A percentile compares a stretch with the other conserved stretches of the same genome.
Conservation (phyloP, 2,113 vertebrate genomes). For the Oryzias woworae region DNA sequence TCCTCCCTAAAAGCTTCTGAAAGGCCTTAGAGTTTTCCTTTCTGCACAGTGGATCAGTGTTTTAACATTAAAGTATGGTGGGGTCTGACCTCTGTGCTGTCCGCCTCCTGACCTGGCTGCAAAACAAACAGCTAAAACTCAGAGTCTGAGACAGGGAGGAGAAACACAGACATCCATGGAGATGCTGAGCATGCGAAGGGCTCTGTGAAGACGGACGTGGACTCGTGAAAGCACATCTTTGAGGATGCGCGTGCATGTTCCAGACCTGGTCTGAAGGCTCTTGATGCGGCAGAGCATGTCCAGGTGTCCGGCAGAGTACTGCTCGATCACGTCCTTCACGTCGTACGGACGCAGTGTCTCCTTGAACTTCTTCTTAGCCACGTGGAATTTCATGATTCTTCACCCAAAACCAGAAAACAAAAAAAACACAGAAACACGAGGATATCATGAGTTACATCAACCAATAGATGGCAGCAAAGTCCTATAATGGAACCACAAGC, state of each 20-base stretch:
- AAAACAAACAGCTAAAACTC: slow-evolving; percentile 80
- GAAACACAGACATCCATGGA: slow-evolving; percentile 28
- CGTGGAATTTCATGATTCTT: slow-evolving; percentile 99
- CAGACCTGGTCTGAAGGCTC: slow-evolving; percentile 95
- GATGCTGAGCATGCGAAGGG: too few relatives aligned
- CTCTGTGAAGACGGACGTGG: too few relatives aligned
- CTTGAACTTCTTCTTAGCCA: slow-evolving; percentile 98
- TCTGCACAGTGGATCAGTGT: too few relatives aligned
- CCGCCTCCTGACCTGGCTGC: slow-evolving; percentile 74
- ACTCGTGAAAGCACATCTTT: neutral
- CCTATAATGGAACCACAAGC: slow-evolving; percentile 11
- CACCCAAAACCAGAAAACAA: slow-evolving; percentile 4
- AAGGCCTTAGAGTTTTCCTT: too few relatives aligned
- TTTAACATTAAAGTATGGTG: neutral
- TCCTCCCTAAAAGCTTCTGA: too few relatives aligned
- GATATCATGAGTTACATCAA: slow-evolving; percentile 4
- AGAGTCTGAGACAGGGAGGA: slow-evolving; percentile 74
- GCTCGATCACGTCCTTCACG: slow-evolving; percentile 98
- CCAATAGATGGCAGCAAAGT: slow-evolving; percentile 62
- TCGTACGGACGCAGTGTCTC: slow-evolving; percentile 96
- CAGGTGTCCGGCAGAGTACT: slow-evolving; percentile 97
- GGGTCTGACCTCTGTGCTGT: slow-evolving; percentile 70
- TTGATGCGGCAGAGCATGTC: slow-evolving; percentile 99
- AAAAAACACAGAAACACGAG: neutral
- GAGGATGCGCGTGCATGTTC: slow-evolving; percentile 1